Base-by-base conservation (phyloP, 2,797 vertebrate species). In the Cuniculus paca region DNA sequence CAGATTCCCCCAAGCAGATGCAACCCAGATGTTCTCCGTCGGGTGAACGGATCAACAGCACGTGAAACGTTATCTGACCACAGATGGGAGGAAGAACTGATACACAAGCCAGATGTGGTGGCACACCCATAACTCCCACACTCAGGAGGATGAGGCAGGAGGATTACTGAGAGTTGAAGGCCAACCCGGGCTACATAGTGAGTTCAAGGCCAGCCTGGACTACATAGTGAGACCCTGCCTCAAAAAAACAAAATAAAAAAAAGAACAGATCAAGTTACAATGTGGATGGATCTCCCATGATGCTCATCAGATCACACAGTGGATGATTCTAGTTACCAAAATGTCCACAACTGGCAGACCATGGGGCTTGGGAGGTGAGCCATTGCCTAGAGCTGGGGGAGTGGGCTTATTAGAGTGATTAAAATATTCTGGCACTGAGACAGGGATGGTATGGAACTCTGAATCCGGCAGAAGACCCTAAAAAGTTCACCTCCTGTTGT, bases 361-460 rank as follows among this genome's bases (percentile, higher is more conserved):
- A 61, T 5, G 0, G 48, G 24, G 61, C 22, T 2, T 26, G 56
- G 52, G 1, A n/a, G 39, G 0, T 6, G 0, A 2, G 42, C 1
- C 45, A 77, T 2, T 28, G 48, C 54, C 61, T 6, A 9, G 36
- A 45, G 36, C 42, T n/a, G 5, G 39, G 10, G 3, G 0, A 34
- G 8, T 0, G 0, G 4, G 2, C 39, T 88, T 20, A 36, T 0
- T 0, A 4, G 31, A 48, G 10, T 2, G 28, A 84, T 8, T 26
- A 80, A 39, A 70, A 61, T 13, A 6, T 26, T n/a, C 90, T 7
- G 34, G 60, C 52, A 2, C 26, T 36, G 50, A 42, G 7, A 42
- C 36, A 16, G n/a, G 36, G 4, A 34, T 12, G 12, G 48, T 9
- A 12, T 72, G 50, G 26, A n/a, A 5, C 24, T 78, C 83, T 1